These are phyloP conservation scores for Todiramphus saurophagus DNA, from an alignment of 2,113 vertebrate species.

Conservation along the genomic window DNA sequence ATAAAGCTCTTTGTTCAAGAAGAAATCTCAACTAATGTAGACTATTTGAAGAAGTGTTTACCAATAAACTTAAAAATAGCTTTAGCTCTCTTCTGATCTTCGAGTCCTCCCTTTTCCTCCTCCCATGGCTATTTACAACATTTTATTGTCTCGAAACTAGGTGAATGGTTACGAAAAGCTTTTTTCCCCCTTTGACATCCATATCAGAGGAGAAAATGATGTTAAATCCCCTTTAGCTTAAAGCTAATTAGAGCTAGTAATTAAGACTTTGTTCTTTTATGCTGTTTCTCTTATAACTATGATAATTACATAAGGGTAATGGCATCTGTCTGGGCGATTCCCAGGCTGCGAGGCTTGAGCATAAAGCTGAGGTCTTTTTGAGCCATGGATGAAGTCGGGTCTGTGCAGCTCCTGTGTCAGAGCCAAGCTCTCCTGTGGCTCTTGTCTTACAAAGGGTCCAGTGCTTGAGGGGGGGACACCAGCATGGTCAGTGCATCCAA, in stretches of 20 bases:
- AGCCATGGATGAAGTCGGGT: fast-evolving
- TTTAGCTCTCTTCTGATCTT: not conserved
- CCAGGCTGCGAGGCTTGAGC: not conserved
- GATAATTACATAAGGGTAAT: not conserved
- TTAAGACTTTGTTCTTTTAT: slow-evolving; percentile 10
- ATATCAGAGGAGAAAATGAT: not conserved
- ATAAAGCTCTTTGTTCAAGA: not conserved
- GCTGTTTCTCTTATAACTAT: not conserved
- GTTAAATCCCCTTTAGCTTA: slow-evolving; percentile 16
- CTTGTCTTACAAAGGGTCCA: not conserved
- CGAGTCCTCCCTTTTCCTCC: not conserved
- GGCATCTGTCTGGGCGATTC: not conserved
- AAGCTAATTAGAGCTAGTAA: slow-evolving; percentile 28
- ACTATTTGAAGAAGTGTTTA: not conserved
- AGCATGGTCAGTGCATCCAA: not conserved
- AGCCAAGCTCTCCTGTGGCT: not conserved
- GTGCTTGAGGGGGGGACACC: fast-evolving
- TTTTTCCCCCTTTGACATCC: not conserved
- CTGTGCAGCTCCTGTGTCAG: not conserved
- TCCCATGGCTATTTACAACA: not conserved
- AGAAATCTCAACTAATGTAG: not conserved
- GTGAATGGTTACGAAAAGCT: not conserved
- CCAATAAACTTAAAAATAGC: not conserved
- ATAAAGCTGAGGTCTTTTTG: not conserved
- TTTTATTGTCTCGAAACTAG: not conserved